phyloP scores from a whole-genome alignment of 2,113 vertebrate species.

The Herpetotheres cachinnans region DNA sequence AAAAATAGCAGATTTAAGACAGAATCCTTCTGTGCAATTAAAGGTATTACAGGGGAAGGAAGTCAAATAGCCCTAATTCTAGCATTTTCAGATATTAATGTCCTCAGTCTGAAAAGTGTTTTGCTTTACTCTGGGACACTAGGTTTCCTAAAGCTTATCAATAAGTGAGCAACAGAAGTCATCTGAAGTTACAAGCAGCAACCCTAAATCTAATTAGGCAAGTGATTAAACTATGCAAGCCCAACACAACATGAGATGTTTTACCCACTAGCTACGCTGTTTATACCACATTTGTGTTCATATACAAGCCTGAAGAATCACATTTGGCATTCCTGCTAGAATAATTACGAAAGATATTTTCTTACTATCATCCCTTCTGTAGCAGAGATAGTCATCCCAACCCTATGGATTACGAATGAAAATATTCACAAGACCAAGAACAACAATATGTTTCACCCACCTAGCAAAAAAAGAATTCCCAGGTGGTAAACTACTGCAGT shows the following conservation, averaged over 20 bases:
- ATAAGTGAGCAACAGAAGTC: background rate
- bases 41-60: background rate
- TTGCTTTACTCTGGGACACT: background rate
- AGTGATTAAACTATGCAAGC: background rate
- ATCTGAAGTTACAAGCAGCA: background rate
- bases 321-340: background rate
- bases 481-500: background rate
- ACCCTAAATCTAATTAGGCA: background rate
- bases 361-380: background rate
- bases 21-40: background rate
- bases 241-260: background rate
- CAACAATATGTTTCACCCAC: accelerated
- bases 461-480: background rate
- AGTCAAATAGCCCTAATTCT: background rate
- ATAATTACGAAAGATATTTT: background rate
- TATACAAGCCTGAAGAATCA: background rate
- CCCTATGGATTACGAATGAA: background rate
- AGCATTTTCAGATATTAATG: background rate
- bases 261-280: background rate
- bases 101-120: background rate
- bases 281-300: background rate
- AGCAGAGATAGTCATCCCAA: background rate
- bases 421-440: background rate
- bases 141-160: background rate
- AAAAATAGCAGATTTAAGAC: background rate